Conservation (phyloP, 1,140 invertebrate species). For the Cecropterus lyciades region DNA sequence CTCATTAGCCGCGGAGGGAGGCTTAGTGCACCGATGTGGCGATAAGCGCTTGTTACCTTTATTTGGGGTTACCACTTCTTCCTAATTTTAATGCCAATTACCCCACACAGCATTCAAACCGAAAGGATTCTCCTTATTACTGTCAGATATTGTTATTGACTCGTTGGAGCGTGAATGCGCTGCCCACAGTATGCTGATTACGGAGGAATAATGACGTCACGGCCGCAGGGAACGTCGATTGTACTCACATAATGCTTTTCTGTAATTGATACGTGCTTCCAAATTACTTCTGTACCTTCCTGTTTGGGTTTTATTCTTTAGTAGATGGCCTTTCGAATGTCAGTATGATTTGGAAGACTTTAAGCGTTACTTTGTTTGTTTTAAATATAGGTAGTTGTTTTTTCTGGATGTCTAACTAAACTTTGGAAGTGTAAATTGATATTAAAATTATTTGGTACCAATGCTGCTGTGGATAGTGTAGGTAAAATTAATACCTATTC, state of each 20-base stretch:
- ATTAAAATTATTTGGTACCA: too few relatives aligned
- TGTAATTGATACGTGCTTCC: conserved; percentile 31
- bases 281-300: conserved; percentile 17
- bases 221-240: conserved; percentile 18
- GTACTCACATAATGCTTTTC: conserved; percentile 25
- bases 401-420: too few relatives aligned
- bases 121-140: conserved; percentile 79
- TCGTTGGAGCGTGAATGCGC: conserved; percentile 55
- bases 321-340: too few relatives aligned
- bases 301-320: background rate
- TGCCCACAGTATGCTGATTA: conserved; percentile 53
- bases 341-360: too few relatives aligned
- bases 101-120: conserved; percentile 71
- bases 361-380: too few relatives aligned
- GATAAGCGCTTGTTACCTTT: conserved; percentile 65
- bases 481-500: too few relatives aligned
- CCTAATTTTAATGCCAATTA: conserved; percentile 79
- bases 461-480: too few relatives aligned
- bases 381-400: too few relatives aligned
- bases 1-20: conserved; percentile 60
- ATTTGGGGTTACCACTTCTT: conserved; percentile 76
- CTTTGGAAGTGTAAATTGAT: too few relatives aligned
- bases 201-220: conserved; percentile 38
- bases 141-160: conserved; percentile 77
- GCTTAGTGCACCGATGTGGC: conserved; percentile 71